These are phyloP conservation scores for Melinopterus prodromus DNA, from an alignment of 2,888 invertebrate species.

Conservation along the genomic window DNA sequence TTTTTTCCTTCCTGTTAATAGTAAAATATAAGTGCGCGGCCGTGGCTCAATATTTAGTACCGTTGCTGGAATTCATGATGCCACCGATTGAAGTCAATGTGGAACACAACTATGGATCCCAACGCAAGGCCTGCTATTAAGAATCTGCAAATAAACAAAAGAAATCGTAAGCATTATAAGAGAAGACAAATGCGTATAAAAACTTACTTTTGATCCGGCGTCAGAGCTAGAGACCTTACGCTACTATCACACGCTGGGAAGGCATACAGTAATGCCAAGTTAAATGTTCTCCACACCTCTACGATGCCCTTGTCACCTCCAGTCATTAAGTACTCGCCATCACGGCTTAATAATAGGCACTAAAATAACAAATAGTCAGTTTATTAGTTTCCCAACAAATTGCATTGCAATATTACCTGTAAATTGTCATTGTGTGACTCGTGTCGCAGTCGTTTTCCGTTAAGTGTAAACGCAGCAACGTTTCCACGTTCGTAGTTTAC, in stretches of 20 bases:
- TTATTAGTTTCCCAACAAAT: neutral
- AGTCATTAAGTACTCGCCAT: slow-evolving; percentile 98
- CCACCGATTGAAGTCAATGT: slow-evolving; percentile 99
- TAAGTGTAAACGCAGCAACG: slow-evolving; percentile 93
- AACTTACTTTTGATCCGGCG: slow-evolving; percentile 97
- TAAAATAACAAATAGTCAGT: slow-evolving; percentile 56
- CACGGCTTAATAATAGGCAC: slow-evolving; percentile 93
- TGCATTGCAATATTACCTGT: slow-evolving; percentile 70
- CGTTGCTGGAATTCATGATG: slow-evolving; percentile 96
- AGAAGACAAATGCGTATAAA: slow-evolving; percentile 17
- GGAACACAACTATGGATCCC: slow-evolving; percentile 98
- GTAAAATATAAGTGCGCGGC: slow-evolving; percentile 27
- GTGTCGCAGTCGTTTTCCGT: slow-evolving; percentile 87
- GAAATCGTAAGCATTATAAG: slow-evolving; percentile 18
- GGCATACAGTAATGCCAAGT: slow-evolving; percentile 95
- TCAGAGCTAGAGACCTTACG: slow-evolving; percentile 92
- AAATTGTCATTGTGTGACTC: slow-evolving; percentile 95
- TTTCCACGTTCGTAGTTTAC: slow-evolving; percentile 93
- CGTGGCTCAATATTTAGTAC: slow-evolving; percentile 65
- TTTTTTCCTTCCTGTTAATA: slow-evolving; percentile 4
- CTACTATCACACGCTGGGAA: slow-evolving; percentile 97
- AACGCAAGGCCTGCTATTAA: slow-evolving; percentile 96
- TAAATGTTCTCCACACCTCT: slow-evolving; percentile 98
- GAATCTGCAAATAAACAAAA: slow-evolving; percentile 71
- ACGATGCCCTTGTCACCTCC: slow-evolving; percentile 97